These are phyloP conservation scores for Morus bassanus DNA, from an alignment of 2,797 vertebrate genomes.

Conservation along the genomic window DNA sequence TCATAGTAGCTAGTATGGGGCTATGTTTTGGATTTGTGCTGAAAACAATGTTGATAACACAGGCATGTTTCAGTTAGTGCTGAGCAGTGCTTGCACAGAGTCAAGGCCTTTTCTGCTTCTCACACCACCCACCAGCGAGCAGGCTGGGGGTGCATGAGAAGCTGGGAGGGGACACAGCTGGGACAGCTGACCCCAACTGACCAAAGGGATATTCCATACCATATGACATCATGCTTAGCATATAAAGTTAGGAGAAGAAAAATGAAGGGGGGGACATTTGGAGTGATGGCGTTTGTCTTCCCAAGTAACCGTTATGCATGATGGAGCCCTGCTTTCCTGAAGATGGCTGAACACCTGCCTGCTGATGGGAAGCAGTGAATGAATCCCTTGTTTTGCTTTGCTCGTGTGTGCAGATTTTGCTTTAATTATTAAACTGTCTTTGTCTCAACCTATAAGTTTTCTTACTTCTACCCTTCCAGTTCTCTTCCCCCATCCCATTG, in stretches of 20 bases:
- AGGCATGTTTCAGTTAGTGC: no score
- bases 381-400: neutral
- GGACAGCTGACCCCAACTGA: neutral
- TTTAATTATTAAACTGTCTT: neutral
- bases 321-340: neutral
- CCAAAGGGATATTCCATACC: no score
- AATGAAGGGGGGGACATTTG: neutral
- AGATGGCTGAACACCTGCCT: neutral
- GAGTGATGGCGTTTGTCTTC: neutral
- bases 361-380: neutral
- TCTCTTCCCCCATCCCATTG: neutral
- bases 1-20: neutral
- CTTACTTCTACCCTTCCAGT: neutral
- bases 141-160: no score
- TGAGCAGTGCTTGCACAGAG: neutral
- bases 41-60: neutral
- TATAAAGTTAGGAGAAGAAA: neutral
- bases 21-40: neutral
- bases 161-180: neutral
- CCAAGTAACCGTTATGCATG: accelerated
- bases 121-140: neutral
- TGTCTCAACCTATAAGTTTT: neutral
- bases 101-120: neutral
- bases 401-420: neutral
- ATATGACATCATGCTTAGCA: neutral